Evolutionary conservation across 2,888 invertebrate species (phyloP), one percentile per base, ranked within the genome.

Genomic region (Peribatodes rhomboidaria): DNA sequence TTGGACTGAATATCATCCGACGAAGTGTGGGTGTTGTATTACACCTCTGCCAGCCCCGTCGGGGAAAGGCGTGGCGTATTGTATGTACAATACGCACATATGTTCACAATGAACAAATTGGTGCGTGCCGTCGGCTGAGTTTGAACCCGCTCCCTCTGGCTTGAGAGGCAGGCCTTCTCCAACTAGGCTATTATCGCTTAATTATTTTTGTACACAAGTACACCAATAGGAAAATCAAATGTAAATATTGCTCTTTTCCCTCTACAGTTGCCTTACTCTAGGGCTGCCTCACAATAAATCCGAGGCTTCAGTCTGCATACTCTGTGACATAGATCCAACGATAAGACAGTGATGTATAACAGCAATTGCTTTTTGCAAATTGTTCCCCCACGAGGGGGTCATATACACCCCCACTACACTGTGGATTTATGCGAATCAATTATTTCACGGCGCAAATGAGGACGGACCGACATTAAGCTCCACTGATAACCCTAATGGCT

Each of bases 311-410:
- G 54, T 59, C 63, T 53, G 60, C 14, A 31, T 77, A 68, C 77
- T 75, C 78, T 81, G 84, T 85, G 82, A 84, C 62, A 53, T 78
- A 84, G 85, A 87, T 87, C 81, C 80, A 61, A 57, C 79, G 87
- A 87, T 87, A 88, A 88, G 89, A 85, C 88, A 88, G 81, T 90
- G 90, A 90, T 85, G 77, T 85, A 90, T 88, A 74, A 81, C 73
- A 70, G 81, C 87, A 88, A 90, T 90, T 86, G 86, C 84, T 88
- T 89, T 88, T 88, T 86, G 85, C 85, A 88, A 90, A 90, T 89
- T 88, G 89, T 84, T 80, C 84, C 73, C 77, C 80, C 79, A 80
- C 76, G 76, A 22, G 50, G 50, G 50, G 71, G 69, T 72, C 67
- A 69, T 42, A 42, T 42, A n/a, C n/a, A n/a, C 37, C 50, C 44